Conservation (phyloP, 2,797 vertebrate genomes). For the Telmatherina bonti region DNA sequence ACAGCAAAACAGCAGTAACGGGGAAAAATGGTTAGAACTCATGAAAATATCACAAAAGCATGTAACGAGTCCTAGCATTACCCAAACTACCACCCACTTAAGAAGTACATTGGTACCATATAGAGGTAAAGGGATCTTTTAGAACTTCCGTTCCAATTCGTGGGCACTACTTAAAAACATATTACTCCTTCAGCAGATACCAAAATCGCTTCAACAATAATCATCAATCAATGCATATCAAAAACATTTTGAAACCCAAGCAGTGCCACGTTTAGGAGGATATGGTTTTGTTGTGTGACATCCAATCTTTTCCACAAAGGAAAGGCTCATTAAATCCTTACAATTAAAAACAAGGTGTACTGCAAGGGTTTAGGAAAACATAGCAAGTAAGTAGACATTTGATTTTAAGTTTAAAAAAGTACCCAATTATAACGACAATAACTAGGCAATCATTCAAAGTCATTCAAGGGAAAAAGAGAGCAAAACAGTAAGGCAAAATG, state of each 20-base stretch:
- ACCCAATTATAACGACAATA: constrained; percentile 55
- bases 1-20: constrained; percentile 92
- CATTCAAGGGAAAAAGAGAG: constrained; percentile 57
- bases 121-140: constrained; percentile 48
- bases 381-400: constrained; percentile 61
- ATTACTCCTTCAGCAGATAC: constrained; percentile 27
- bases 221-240: constrained; percentile 45
- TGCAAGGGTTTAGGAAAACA: constrained; percentile 84
- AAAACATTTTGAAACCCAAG: constrained; percentile 82
- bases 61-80: constrained; percentile 84
- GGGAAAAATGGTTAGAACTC: constrained; percentile 92
- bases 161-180: constrained; percentile 48
- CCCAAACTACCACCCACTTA: constrained; percentile 56
- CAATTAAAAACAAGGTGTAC: constrained; percentile 81
- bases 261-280: constrained; percentile 78
- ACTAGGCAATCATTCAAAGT: constrained; percentile 50
- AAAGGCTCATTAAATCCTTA: constrained; percentile 72
- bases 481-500: constrained; percentile 63
- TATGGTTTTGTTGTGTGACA: constrained; percentile 31
- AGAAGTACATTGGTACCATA: constrained; percentile 9
- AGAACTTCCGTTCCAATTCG: constrained; percentile 59
- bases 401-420: constrained; percentile 53
- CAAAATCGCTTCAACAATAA: constrained; percentile 31
- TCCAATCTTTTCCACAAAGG: constrained; percentile 83
- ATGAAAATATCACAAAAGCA: constrained; percentile 86